Evolutionary conservation across 2,113 vertebrate species (phyloP), one percentile per base, ranked within the genome.

Genomic region (Montifringilla adamsi): DNA sequence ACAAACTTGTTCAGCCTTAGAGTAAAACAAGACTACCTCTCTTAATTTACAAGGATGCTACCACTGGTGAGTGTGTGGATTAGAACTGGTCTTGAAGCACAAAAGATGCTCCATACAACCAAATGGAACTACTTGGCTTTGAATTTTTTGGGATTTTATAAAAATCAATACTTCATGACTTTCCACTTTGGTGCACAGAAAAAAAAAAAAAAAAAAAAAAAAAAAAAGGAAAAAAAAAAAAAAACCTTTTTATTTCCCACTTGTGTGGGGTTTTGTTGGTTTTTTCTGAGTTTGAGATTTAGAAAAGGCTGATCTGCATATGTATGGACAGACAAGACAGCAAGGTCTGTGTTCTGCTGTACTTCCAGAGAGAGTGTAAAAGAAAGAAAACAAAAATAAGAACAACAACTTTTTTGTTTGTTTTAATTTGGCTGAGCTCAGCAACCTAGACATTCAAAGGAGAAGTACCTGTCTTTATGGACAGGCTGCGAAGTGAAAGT

Each of bases 21-120:
- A 70, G 81, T 96, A 93, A 94, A 97, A 96, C 95, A 91, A 91
- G 84, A 96, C 95, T 97, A 96, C 96, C 96, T 97, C 96, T 95
- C 82, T 73, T 93, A 87, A 91, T 76, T 93, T 84, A 90, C 80
- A 90, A 91, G 84, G 93, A 88, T 88, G 60, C 73, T 96, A 68
- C 90, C 88, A 75, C 89, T 96, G 93, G 87, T 77, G 76, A 95
- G 69, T 78, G 3, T 56, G 81, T 81, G 82, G 88, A 64, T 87
- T 90, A 91, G 47, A 93, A 85, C 74, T 92, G 86, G 31, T 93
- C 87, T 87, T 68, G 76, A 95, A 87, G 82, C 84, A 95, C 74
- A 92, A 92, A 92, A 67, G 74, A 59, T 7, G 21, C 88, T 79
- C 66, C 53, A 43, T 92, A 46, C n/a, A 86, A 92, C 67, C 53